A percentile compares a stretch with the other conserved stretches of the same genome.
phyloP scores from a whole-genome alignment of 2,888 invertebrate genomes.

The Cryptus armator region DNA sequence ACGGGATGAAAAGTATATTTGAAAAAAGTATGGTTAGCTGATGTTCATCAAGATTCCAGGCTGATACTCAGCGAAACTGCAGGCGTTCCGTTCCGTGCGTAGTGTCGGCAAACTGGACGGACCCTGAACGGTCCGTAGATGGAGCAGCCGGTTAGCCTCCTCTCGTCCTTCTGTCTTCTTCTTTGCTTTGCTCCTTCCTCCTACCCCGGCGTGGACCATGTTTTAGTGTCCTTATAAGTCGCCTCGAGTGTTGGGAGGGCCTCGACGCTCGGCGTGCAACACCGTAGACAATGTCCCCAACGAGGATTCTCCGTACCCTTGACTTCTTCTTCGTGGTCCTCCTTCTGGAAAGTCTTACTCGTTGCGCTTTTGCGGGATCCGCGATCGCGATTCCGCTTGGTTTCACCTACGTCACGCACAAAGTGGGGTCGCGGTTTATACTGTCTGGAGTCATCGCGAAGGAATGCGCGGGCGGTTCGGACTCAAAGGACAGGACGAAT shows the following conservation, averaged over 20 bases:
- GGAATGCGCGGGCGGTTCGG: conserved; percentile 80
- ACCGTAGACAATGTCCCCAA: conserved; percentile 76
- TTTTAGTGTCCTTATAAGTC: conserved; percentile 80
- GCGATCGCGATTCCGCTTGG: conserved; percentile 45
- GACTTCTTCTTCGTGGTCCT: conserved; percentile 36
- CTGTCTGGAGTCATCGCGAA: conserved; percentile 79
- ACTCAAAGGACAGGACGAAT: conserved; percentile 74
- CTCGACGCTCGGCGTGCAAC: conserved; percentile 37
- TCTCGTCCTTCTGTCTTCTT: conserved; percentile 39
- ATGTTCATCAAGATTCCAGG: conserved; percentile 17
- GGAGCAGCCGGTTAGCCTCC: conserved; percentile 48
- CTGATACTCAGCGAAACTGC: background rate
- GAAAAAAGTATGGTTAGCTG: conserved; percentile 1
- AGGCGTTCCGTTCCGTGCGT: background rate
- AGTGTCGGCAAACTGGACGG: conserved; percentile 11
- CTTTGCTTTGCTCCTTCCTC: conserved; percentile 21
- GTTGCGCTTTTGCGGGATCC: conserved; percentile 41
- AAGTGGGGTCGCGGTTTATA: conserved; percentile 58
- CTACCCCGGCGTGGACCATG: conserved; percentile 63
- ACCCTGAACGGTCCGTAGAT: conserved; percentile 52
- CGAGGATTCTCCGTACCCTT: conserved; percentile 56
- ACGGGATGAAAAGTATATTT: no score
- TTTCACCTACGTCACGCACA: conserved; percentile 62
- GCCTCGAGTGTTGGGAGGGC: conserved; percentile 66
- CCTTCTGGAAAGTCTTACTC: conserved; percentile 50